Base-by-base conservation (phyloP, 2,113 vertebrate species). In the Cynocephalus volans region DNA sequence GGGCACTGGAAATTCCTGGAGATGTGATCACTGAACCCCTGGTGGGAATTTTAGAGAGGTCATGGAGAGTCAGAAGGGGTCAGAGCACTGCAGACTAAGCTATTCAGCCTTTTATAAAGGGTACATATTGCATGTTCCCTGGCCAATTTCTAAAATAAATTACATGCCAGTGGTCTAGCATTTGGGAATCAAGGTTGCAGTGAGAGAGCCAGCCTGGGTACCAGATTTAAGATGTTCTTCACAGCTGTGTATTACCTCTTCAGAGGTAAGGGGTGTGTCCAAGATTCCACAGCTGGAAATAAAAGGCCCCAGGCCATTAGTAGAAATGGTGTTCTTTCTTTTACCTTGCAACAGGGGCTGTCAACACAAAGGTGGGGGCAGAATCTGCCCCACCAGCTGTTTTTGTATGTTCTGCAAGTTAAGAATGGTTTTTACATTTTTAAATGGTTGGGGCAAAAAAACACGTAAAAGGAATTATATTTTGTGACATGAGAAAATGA, bases 391-490 rank as follows among this genome's bases (percentile, higher is more conserved):
- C 12, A 76, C 67, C 48, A 60, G 95, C 88, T 96, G n/a, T 75
- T 94, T 95, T 19, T 45, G 45, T 62, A 24, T 41, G 31, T 83
- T 93, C 73, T 92, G 12, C 60, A 80, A 92, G 75, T 67, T 67
- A 87, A 90, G 58, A 94, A 93, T 18, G 64, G 26, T 93, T 62
- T 88, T 73, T 76, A 50, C 79, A 67, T 69, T 65, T 96, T 94
- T 48, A 56, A 92, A 90, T 56, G 26, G 28, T 75, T 45, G 8
- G 4, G 12, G 64, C 4, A 64, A 6, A 1, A 26, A 60, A 56
- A 77, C 28, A 88, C 56, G 84, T 15, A 62, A 89, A 56, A 50
- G n/a, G 24, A 93, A 21, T 65, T 15, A 31, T 75, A 54, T 67
- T 93, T 96, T 54, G 94, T 67, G 31, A 60, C 19, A 45, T 60